phyloP scores from a whole-genome alignment of 2,113 vertebrate species.

The Ailuropoda melanoleuca region DNA sequence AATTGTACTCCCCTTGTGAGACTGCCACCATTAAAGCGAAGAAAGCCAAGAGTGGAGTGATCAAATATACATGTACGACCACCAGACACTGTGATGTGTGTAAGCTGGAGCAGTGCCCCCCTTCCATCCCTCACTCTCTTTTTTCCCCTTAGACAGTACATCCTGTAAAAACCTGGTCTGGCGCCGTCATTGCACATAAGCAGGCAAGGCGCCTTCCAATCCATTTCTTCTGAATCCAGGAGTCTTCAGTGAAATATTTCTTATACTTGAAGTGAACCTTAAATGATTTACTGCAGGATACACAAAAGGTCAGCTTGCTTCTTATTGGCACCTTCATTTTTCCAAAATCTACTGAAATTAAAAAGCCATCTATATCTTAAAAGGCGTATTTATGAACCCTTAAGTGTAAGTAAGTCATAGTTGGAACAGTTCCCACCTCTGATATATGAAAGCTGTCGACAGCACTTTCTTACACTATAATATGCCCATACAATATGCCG shows the following conservation, averaged over 20 bases:
- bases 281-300: conserved; percentile 78
- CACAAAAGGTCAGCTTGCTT: conserved; percentile 75
- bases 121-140: background rate
- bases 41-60: background rate
- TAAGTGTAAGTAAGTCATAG: conserved; percentile 84
- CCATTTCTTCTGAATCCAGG: conserved; percentile 41
- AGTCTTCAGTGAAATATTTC: conserved; percentile 69
- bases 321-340: conserved; percentile 77
- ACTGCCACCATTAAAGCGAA: conserved; percentile 41
- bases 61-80: background rate
- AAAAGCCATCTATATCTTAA: conserved; percentile 89
- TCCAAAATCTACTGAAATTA: conserved; percentile 85
- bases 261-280: conserved; percentile 70
- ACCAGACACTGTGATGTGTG: background rate
- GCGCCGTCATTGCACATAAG: background rate
- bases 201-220: conserved; percentile 6
- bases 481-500: conserved; percentile 87
- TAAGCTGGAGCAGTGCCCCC: background rate
- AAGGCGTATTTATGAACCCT: conserved; percentile 87
- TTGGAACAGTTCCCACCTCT: conserved; percentile 86
- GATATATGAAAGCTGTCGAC: conserved; percentile 88
- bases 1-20: conserved; percentile 54
- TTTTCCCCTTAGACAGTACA: background rate
- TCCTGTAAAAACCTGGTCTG: conserved; percentile 7
- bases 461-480: conserved; percentile 79